A percentile compares a stretch with the other conserved stretches of the same genome.
phyloP scores from a whole-genome alignment of 2,888 invertebrate genomes.

The Ornithoptera priamus region DNA sequence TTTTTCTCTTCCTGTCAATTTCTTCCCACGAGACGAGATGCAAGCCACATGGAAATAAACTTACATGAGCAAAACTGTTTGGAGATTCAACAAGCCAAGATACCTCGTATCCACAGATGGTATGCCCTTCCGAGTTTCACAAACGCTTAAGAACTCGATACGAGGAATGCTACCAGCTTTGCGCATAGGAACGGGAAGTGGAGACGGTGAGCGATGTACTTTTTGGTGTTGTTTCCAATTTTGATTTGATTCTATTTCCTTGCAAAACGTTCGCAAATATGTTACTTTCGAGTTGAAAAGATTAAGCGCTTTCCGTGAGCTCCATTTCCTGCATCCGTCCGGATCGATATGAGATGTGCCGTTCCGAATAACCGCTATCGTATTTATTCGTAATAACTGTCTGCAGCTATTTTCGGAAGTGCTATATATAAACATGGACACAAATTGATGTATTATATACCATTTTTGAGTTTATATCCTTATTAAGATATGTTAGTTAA shows the following conservation, averaged over 20 bases:
- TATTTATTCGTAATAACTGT: too few relatives aligned
- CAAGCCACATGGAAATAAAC: not conserved
- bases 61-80: slow-evolving; percentile 1
- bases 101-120: not conserved
- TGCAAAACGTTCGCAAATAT: too few relatives aligned
- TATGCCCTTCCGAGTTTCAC: slow-evolving; percentile 29
- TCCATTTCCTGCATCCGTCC: slow-evolving; percentile 9
- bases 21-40: not conserved
- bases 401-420: too few relatives aligned
- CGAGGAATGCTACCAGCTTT: not conserved
- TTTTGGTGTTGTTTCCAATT: too few relatives aligned
- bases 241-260: too few relatives aligned
- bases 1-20: not conserved
- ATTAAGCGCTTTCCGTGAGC: not conserved
- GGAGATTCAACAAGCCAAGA: not conserved
- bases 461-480: too few relatives aligned
- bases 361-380: too few relatives aligned
- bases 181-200: not conserved
- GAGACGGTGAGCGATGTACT: too few relatives aligned
- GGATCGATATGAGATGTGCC: slow-evolving; percentile 3
- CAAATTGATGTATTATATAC: too few relatives aligned
- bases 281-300: not conserved
- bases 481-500: too few relatives aligned
- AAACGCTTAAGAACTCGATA: not conserved
- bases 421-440: too few relatives aligned